Conservation (phyloP, 2,888 invertebrate species). For the Beris morrisii region DNA sequence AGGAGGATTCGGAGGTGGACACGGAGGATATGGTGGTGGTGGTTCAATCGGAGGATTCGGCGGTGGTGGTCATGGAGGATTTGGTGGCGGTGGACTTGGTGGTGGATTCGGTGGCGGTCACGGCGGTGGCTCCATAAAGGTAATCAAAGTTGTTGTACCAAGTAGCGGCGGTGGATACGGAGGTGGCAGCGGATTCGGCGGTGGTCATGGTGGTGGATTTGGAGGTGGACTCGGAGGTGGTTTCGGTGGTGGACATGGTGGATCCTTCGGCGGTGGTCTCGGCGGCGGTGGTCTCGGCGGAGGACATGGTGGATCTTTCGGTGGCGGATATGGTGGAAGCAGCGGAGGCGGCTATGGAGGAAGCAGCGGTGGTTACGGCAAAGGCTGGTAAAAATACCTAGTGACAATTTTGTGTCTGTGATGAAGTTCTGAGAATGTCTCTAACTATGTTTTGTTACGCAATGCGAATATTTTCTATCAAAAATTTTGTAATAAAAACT, state of each 20-base stretch:
- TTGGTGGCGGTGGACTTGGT: slow-evolving; percentile 7
- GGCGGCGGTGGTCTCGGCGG: slow-evolving; percentile 8
- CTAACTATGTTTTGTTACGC: too few species aligned
- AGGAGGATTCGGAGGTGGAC: slow-evolving; percentile 2
- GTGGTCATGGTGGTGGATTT: slow-evolving; percentile 9
- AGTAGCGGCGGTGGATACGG: slow-evolving; percentile 6
- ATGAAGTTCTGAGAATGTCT: too few species aligned
- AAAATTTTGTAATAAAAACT: too few species aligned
- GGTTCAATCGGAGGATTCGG: slow-evolving; percentile 20
- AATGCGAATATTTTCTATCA: too few species aligned
- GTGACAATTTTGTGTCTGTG: too few species aligned
- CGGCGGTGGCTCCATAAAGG: slow-evolving; percentile 14
- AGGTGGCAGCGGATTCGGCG: slow-evolving; percentile 9
- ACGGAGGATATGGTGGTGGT: slow-evolving; percentile 14
- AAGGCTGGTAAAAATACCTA: slow-evolving; percentile 10
- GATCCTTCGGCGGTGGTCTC: slow-evolving; percentile 14
- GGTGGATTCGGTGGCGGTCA: slow-evolving; percentile 11
- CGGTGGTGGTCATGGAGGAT: slow-evolving; percentile 22
- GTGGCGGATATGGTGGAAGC: background rate
- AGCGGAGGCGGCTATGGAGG: slow-evolving; percentile 14
- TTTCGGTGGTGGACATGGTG: slow-evolving; percentile 8
- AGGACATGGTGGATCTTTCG: slow-evolving; percentile 1
- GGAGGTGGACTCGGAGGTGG: slow-evolving; percentile 8
- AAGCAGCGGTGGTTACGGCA: slow-evolving; percentile 1
- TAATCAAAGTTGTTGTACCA: slow-evolving; percentile 16